Evolutionary conservation across 2,113 vertebrate species (phyloP), one percentile per base, ranked within the genome.

Genomic region (Campylomormyrus numenius): DNA sequence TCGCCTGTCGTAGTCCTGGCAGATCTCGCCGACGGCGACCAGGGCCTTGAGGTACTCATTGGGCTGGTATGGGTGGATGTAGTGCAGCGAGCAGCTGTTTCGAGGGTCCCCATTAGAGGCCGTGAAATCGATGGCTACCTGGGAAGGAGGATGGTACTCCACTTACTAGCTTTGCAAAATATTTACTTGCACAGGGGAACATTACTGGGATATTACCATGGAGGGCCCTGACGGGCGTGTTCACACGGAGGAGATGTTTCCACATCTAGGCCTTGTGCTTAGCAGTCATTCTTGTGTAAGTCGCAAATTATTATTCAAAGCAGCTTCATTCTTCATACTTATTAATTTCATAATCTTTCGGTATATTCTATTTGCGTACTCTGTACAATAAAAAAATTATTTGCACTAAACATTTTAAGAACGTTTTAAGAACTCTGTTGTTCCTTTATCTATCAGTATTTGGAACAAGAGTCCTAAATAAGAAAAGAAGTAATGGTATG

Each of bases 111-210:
- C 98, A 0, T 99, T 99, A 5, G 98, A 99, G 2, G 98, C 98
- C 3, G 98, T 99, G 93, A 99, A 99, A 94, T 99, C 98, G 96
- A 99, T 99, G 31, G 98, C 98, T 95, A 99, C 98, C 98, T 99
- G 92, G 93, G 94, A 89, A 92, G 45, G 89, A 88, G 77, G 80
- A 89, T 49, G 45, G n/a, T 27, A 58, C 5, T 50, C 9, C 45
- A 42, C 35, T 56, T n/a, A 48, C 11, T 66, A 53, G n/a, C 0
- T 52, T 53, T 80, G n/a, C 77, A 88, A 62, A 50, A 46, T 88
- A 87, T 58, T 45, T 90, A 90, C 11, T 90, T 31, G 15, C 49
- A 39, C 9, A 35, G 24, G 9, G 66, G 56, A 46, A 10, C 3
- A 42, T 66, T 9, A 88, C 56, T 9, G 56, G 7, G 56, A 58